Evolutionary conservation across 2,113 vertebrate species (phyloP).

Genomic region (Zapus hudsonius): DNA sequence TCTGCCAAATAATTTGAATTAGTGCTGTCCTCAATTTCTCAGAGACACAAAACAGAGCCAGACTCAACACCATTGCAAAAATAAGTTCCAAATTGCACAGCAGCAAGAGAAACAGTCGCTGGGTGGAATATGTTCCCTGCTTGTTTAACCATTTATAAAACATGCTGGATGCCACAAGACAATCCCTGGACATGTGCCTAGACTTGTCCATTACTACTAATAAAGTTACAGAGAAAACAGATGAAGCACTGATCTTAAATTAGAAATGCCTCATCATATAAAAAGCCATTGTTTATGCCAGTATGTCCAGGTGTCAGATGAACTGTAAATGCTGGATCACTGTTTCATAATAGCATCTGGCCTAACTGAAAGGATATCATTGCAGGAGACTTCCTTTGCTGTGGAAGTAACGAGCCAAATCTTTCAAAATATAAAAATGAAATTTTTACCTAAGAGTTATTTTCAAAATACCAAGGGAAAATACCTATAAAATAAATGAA

Average conservation of each 20-base stretch:
- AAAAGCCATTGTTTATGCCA: constrained; percentile 98
- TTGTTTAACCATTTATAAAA: constrained; percentile 74
- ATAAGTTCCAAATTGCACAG: constrained; percentile 37
- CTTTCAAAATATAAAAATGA: constrained; percentile 55
- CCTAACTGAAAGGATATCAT: constrained; percentile 82
- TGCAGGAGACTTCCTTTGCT: constrained; percentile 78
- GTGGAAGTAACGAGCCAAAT: constrained; percentile 76
- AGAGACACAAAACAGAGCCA: constrained; percentile 40
- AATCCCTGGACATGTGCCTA: constrained; percentile 79
- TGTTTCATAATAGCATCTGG: constrained; percentile 86
- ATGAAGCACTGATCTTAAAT: constrained; percentile 89
- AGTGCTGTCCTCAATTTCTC: constrained; percentile 48
- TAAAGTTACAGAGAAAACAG: constrained; percentile 87
- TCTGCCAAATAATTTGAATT: constrained; percentile 61
- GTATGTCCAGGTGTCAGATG: constrained; percentile 94
- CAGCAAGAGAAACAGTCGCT: constrained; percentile 41
- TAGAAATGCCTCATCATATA: constrained; percentile 93
- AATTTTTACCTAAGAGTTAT: constrained; percentile 46
- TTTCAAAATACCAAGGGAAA: constrained; percentile 26
- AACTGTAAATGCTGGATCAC: constrained; percentile 85
- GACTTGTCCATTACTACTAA: constrained; percentile 81
- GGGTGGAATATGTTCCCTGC: constrained; percentile 61
- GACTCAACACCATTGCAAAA: constrained; percentile 35
- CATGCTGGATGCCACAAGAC: constrained; percentile 70
- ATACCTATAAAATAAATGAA: constrained; percentile 22